Conservation (phyloP, 2,113 vertebrate genomes). For the Herpailurus yagouaroundi region DNA sequence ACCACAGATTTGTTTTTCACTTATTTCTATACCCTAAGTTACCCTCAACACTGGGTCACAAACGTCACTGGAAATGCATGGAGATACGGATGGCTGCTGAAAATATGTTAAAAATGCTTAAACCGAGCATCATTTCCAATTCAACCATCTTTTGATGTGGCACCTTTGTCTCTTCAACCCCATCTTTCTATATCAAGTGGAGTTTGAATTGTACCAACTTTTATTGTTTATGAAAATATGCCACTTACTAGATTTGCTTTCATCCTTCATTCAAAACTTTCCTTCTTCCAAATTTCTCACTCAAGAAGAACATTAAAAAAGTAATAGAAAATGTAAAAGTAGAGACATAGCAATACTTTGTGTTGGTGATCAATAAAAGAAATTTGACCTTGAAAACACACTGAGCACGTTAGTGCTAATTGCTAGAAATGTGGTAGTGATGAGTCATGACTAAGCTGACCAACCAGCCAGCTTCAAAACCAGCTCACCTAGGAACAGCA, state of each 20-base stretch:
- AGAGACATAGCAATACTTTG: background rate
- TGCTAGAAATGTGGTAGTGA: background rate
- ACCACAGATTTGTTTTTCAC: background rate
- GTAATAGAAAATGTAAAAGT: background rate
- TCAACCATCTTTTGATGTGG: background rate
- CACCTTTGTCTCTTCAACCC: conserved; percentile 19
- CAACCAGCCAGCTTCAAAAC: background rate
- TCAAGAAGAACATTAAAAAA: conserved; percentile 7
- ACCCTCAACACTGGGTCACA: background rate
- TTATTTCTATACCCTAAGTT: background rate
- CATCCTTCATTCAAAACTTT: background rate
- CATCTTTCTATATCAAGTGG: background rate
- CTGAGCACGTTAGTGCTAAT: background rate
- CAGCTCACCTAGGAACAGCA: background rate
- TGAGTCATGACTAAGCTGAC: background rate
- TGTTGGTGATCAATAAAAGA: background rate
- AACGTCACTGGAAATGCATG: background rate
- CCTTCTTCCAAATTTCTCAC: conserved; percentile 33
- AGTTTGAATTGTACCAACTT: conserved; percentile 18
- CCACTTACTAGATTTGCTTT: background rate
- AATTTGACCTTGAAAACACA: background rate
- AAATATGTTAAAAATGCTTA: background rate
- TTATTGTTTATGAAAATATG: conserved; percentile 35
- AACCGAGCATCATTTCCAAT: background rate
- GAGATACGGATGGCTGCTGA: background rate